Conservation (phyloP, 1,140 invertebrate species). For the Saccostrea glomerata region DNA sequence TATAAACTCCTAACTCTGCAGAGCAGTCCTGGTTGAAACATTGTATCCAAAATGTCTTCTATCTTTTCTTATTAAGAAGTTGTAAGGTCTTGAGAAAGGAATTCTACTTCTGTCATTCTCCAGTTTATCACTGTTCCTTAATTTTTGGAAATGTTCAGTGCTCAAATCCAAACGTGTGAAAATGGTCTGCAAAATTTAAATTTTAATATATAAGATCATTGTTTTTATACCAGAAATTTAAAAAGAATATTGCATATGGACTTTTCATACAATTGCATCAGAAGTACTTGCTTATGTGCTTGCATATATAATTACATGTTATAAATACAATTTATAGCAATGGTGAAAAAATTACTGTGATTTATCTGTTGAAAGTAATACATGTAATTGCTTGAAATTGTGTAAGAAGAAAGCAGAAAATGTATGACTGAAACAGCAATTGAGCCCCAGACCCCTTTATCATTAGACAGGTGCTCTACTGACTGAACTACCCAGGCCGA, state of each 20-base stretch:
- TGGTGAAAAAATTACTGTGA: too few relatives aligned
- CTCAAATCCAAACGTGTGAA: not conserved
- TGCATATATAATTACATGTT: too few relatives aligned
- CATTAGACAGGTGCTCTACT: too few relatives aligned
- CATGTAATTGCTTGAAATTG: too few relatives aligned
- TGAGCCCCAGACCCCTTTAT: too few relatives aligned
- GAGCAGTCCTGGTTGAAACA: not conserved
- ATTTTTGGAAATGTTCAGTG: not conserved
- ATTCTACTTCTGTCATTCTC: not conserved
- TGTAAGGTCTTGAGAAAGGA: not conserved
- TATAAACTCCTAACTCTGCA: not conserved
- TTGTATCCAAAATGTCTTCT: not conserved
- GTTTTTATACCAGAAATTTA: too few relatives aligned
- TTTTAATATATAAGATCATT: too few relatives aligned
- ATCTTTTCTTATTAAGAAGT: not conserved
- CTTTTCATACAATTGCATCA: too few relatives aligned
- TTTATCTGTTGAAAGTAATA: not conserved
- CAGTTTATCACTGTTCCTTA: not conserved
- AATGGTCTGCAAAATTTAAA: not conserved
- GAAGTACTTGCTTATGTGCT: not conserved
- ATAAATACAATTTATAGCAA: not conserved
- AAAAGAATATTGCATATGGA: too few relatives aligned
- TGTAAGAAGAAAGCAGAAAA: too few relatives aligned
- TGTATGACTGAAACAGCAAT: too few relatives aligned
- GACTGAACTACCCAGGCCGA: too few relatives aligned